Evolutionary conservation across 2,113 vertebrate genomes (phyloP), one percentile per base, ranked within the genome.

Genomic region (Hippocampus barbouri): DNA sequence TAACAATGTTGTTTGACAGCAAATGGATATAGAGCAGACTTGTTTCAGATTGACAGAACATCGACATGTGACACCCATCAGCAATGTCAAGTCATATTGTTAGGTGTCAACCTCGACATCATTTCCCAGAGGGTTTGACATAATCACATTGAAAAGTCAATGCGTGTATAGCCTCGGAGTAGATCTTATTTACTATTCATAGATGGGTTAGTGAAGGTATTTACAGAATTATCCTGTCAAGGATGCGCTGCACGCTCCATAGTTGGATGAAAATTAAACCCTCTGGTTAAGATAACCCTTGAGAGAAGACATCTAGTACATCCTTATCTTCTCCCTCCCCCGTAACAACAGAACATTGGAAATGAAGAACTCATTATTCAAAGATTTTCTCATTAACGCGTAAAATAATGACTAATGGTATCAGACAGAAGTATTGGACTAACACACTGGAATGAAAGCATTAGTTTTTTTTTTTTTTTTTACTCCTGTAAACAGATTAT

Each of bases 241-340:
- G 8, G 53, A 60, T 67, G 67, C 53, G 65, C 27, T 57, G 20
- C 40, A 20, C 15, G 25, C 69, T 75, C 76, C 12, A 8, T 62
- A 49, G 21, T 68, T 56, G 27, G 8, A 61, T 76, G 60, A 72
- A 79, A 83, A 87, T 81, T 75, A 53, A 76, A 73, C 66, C 76
- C 67, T 68, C 61, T 40, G 57, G 71, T 45, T 64, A 64, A 12
- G 49, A 75, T 69, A 56, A 79, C 43, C 27, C 45, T 72, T 30
- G 18, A 79, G 16, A 72, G 53, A 16, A 25, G 2, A 1, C 57
- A 45, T 65, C 25, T 25, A 54, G 21, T n/a, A 3, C 20, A 10
- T 21, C 4, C 34, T 51, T 51, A 63, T 2, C 38, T n/a, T 66
- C 62, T 38, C 23, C 7, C 23, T 62, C 15, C 63, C 6, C 43